Evolutionary conservation across 2,888 invertebrate genomes (phyloP).

Genomic region (Parthenolecanium corni): DNA sequence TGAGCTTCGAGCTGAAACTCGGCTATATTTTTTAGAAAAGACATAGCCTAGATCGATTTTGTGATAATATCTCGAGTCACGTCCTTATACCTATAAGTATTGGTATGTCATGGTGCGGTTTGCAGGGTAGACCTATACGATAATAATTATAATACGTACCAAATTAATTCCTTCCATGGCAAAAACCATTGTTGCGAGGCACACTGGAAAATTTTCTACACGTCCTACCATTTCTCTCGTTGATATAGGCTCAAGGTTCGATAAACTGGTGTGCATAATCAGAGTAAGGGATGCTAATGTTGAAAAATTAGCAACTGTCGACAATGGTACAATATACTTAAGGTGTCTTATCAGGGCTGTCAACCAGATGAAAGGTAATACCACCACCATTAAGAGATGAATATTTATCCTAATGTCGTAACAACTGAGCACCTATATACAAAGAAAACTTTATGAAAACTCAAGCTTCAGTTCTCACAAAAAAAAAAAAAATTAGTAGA

Average conservation of each 20-base stretch:
- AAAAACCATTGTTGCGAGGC: constrained; percentile 91
- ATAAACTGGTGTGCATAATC: constrained; percentile 62
- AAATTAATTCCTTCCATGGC: constrained; percentile 93
- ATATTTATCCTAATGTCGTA: constrained; percentile 45
- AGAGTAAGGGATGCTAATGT: constrained; percentile 62
- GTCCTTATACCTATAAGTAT: too few relatives aligned
- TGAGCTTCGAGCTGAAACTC: too few relatives aligned
- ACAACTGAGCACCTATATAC: constrained; percentile 53
- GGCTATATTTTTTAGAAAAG: too few relatives aligned
- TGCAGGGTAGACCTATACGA: too few relatives aligned
- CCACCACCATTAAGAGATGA: constrained; percentile 59
- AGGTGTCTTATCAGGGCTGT: constrained; percentile 65
- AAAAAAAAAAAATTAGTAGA: too few relatives aligned
- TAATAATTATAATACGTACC: too few relatives aligned
- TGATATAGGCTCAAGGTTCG: constrained; percentile 54
- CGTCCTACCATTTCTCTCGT: constrained; percentile 50
- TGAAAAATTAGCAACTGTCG: constrained; percentile 63
- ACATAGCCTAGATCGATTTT: too few relatives aligned
- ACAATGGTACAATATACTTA: constrained; percentile 64
- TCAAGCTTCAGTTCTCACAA: too few relatives aligned
- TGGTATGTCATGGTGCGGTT: too few relatives aligned
- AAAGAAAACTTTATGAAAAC: constrained; percentile 31
- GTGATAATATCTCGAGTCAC: too few relatives aligned
- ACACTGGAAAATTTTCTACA: constrained; percentile 58
- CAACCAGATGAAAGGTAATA: constrained; percentile 58